Evolutionary conservation across 2,888 invertebrate genomes (phyloP).

Genomic region (Helicoverpa assulta): DNA sequence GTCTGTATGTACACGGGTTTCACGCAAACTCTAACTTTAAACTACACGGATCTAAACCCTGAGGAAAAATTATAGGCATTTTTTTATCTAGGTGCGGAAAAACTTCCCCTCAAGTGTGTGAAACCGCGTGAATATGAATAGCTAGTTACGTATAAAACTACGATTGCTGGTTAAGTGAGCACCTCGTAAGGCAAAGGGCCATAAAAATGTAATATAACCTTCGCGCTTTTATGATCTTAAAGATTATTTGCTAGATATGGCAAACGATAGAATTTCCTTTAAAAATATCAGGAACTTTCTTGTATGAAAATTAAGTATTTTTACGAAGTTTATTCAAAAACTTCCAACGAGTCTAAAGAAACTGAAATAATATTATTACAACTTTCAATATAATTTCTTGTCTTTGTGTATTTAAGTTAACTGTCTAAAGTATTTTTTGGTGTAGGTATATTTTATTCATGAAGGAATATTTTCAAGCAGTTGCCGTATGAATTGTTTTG

Average conservation of each 20-base stretch:
- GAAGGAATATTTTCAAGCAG: not conserved
- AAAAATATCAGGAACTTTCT: not conserved
- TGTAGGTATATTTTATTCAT: not conserved
- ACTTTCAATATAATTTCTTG: not conserved
- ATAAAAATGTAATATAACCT: constrained; percentile 19
- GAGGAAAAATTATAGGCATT: too few species aligned
- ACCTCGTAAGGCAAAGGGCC: constrained; percentile 8
- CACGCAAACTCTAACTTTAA: too few species aligned
- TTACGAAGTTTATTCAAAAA: not conserved
- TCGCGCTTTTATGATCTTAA: not conserved
- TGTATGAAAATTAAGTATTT: not conserved
- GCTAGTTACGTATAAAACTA: not conserved
- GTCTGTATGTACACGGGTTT: too few species aligned
- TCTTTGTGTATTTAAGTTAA: not conserved
- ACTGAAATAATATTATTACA: not conserved
- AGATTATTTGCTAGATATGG: constrained; percentile 9
- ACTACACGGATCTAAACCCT: too few species aligned
- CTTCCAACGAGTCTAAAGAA: not conserved
- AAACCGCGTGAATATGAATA: constrained; percentile 7
- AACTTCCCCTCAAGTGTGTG: too few species aligned
- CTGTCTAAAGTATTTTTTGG: not conserved
- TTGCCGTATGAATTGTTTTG: not conserved
- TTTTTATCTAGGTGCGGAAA: too few species aligned
- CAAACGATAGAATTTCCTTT: not conserved
- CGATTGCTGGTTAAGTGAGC: constrained; percentile 13